Percentiles rank a stretch among this genome's conserved stretches.
phyloP scores from a whole-genome alignment of 1,140 invertebrate genomes.

The Campoletis sonorensis region DNA sequence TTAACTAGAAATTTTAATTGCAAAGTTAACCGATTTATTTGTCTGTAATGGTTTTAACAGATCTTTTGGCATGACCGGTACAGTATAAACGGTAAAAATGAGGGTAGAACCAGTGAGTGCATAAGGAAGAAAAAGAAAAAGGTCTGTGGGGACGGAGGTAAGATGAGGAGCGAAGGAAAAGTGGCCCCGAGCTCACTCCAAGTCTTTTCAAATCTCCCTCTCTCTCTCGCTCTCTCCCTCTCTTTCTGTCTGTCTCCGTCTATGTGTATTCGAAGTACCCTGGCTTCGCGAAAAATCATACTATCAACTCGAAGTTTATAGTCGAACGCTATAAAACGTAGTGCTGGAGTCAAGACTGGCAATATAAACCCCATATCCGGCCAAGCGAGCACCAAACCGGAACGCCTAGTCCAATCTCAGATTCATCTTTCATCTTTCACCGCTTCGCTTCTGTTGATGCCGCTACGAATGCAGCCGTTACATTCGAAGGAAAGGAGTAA shows the following conservation, averaged over 20 bases:
- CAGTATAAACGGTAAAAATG: too few species aligned
- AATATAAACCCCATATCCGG: slow-evolving; percentile 60
- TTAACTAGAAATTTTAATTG: too few species aligned
- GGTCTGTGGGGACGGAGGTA: slow-evolving; percentile 29
- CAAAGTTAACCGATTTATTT: too few species aligned
- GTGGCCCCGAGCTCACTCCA: slow-evolving; percentile 31
- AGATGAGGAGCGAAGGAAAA: slow-evolving; percentile 43
- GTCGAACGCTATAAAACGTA: slow-evolving; percentile 62
- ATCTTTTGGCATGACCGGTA: too few species aligned
- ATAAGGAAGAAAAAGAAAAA: not conserved
- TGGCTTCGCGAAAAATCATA: slow-evolving; percentile 30
- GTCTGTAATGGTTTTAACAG: too few species aligned
- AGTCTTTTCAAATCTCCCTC: not conserved
- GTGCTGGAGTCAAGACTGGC: slow-evolving; percentile 42
- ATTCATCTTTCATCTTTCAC: slow-evolving; percentile 67
- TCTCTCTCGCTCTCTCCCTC: not conserved
- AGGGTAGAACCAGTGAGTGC: not conserved
- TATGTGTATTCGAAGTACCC: not conserved
- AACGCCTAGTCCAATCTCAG: slow-evolving; percentile 58
- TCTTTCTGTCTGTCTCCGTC: not conserved
- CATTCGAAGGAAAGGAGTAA: not conserved
- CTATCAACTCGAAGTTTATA: slow-evolving; percentile 59
- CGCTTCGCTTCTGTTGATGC: slow-evolving; percentile 45
- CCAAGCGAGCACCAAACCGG: slow-evolving; percentile 45
- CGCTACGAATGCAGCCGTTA: not conserved